These are phyloP conservation scores for fruit fly (Drosophila melanogaster) DNA, from an alignment of 1,140 invertebrate species.

Conservation along the genomic window Release_6_plus_ISO1_MT NC_004354.4:17394001-17394500, in stretches of 20 bases:
- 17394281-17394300: not conserved
- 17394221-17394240: constrained; percentile 41
- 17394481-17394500: constrained; percentile 38
- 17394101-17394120: not conserved
- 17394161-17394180: constrained; percentile 3
- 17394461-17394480: constrained; percentile 1
- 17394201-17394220: constrained; percentile 21
- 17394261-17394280: constrained; percentile 6
- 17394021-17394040: too few relatives aligned
- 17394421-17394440: constrained; percentile 29
- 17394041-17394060: too few relatives aligned
- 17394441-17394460: not conserved
- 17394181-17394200: constrained; percentile 46
- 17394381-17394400: constrained; percentile 70
- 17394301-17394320: constrained; percentile 1
- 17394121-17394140: not conserved
- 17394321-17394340: not conserved
- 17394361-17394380: constrained; percentile 80
- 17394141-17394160: not conserved
- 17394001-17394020: not conserved
- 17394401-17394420: constrained; percentile 70
- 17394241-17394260: constrained; percentile 41
- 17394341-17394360: constrained; percentile 64
- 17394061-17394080: not conserved
- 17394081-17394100: not conserved